phyloP scores from a whole-genome alignment of 2,113 vertebrate genomes.

The Piliocolobus tephrosceles region DNA sequence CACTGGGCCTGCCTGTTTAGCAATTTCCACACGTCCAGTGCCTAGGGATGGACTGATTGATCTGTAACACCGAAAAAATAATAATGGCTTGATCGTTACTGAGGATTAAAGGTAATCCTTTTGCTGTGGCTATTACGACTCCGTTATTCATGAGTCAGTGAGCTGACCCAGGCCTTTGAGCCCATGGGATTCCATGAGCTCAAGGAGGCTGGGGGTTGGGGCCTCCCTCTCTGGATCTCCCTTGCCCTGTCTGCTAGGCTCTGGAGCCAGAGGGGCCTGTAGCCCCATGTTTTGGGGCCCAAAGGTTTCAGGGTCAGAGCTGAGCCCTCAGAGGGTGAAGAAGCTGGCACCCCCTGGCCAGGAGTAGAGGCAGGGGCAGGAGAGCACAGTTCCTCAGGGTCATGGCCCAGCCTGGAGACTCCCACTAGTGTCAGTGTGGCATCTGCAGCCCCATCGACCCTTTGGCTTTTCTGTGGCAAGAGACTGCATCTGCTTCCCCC shows the following conservation, averaged over 20 bases:
- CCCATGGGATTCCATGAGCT: not conserved
- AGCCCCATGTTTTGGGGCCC: not conserved
- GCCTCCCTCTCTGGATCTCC: not conserved
- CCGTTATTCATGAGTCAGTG: constrained; percentile 80
- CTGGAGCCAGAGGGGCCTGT: not conserved
- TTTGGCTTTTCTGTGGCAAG: not conserved
- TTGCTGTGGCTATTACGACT: constrained; percentile 74
- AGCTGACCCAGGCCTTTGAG: constrained; percentile 61
- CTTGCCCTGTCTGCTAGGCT: not conserved
- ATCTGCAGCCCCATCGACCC: not conserved
- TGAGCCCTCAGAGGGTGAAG: not conserved
- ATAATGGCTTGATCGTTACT: constrained; percentile 85
- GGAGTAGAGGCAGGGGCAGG: not conserved
- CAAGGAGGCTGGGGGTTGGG: not conserved
- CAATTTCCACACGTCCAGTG: constrained; percentile 70
- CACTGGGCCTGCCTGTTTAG: constrained; percentile 38
- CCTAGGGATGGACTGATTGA: constrained; percentile 83
- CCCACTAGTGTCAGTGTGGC: not conserved
- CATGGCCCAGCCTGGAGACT: not conserved
- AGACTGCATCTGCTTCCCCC: not conserved
- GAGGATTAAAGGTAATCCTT: constrained; percentile 87
- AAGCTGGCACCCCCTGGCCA: not conserved
- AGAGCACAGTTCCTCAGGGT: not conserved
- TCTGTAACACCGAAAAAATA: constrained; percentile 85
- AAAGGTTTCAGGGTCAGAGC: not conserved